Base-by-base conservation (phyloP, 1,140 invertebrate genomes). In the Frieseomelitta varia region DNA sequence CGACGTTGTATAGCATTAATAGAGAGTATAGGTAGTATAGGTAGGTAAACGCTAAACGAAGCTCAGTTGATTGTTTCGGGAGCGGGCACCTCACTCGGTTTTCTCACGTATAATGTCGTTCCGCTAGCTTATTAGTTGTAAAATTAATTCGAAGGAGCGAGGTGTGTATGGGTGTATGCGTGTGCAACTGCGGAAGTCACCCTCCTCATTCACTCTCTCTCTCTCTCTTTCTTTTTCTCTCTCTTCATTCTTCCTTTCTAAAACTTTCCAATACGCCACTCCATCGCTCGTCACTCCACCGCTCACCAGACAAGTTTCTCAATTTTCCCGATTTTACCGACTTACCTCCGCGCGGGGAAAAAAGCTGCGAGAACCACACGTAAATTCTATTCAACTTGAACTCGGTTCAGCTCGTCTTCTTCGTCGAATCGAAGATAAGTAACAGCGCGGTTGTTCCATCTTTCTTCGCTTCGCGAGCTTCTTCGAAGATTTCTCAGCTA, bases 41-140 rank as follows among this genome's bases (percentile, higher is more conserved):
- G 89, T 87, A 90, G 81, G 89, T 92, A 92, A 90, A 92, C 80
- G 90, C 93, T 94, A 94, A 94, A 92, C 90, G 89, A 94, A 94
- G 93, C 93, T 94, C 92, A 92, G 91, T 91, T 94, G 91, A 93
- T 94, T 94, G 93, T 93, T 93, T 92, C 85, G 89, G 90, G 87
- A 93, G 90, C 88, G 90, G 91, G 85, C 90, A 85, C 69, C 71
- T 73, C 75, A 63, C 56, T 82, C 78, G 65, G 39, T 47, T 47
- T 71, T 81, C 69, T 77, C 80, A 85, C 75, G 68, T 76, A 85
- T 47, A 74, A 56, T 63, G 84, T 67, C 82, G 69, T 65, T 81
- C 27, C 79, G 78, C 84, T 81, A 85, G 65, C 84, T 85, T 81
- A 85, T 47, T 84, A 72, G 39, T 87, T 80, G 80, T 87, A 82